Conservation (phyloP, 2,113 vertebrate genomes). For the Paracanthobrama guichenoti region DNA sequence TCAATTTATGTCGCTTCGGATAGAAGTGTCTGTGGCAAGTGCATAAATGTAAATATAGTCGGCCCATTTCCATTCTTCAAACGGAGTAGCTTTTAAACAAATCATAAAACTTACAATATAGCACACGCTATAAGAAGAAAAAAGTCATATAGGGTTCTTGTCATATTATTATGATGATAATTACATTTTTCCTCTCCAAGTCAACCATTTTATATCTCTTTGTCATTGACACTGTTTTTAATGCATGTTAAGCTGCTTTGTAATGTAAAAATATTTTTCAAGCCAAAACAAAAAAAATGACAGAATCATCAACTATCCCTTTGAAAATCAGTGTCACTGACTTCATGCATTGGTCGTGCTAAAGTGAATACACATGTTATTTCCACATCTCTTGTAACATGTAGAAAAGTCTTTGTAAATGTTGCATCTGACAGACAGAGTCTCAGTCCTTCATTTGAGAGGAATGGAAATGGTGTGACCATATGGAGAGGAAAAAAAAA, state of each 20-base stretch:
- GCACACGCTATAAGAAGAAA: no score
- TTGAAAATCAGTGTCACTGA: neutral
- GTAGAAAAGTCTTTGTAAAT: neutral
- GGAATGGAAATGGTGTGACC: slow-evolving; percentile 36
- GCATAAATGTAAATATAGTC: no score
- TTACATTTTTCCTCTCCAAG: neutral
- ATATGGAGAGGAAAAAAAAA: slow-evolving; percentile 22
- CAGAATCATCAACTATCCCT: neutral
- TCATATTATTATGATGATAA: neutral
- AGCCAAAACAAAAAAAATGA: neutral
- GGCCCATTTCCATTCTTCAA: no score
- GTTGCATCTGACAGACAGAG: neutral
- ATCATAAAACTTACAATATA: no score
- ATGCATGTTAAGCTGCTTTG: neutral
- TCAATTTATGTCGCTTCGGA: no score
- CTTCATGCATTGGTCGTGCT: slow-evolving; percentile 25
- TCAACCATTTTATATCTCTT: neutral
- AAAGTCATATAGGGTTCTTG: neutral
- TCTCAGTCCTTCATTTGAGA: neutral
- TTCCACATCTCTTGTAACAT: neutral
- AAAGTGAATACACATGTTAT: slow-evolving; percentile 57
- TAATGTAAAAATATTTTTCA: neutral
- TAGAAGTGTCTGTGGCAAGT: no score
- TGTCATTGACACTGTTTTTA: neutral
- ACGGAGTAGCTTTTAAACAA: no score